A percentile compares a stretch with the other conserved stretches of the same genome.
phyloP scores from a whole-genome alignment of 1,140 invertebrate genomes.

The Stegodyphus dumicola region DNA sequence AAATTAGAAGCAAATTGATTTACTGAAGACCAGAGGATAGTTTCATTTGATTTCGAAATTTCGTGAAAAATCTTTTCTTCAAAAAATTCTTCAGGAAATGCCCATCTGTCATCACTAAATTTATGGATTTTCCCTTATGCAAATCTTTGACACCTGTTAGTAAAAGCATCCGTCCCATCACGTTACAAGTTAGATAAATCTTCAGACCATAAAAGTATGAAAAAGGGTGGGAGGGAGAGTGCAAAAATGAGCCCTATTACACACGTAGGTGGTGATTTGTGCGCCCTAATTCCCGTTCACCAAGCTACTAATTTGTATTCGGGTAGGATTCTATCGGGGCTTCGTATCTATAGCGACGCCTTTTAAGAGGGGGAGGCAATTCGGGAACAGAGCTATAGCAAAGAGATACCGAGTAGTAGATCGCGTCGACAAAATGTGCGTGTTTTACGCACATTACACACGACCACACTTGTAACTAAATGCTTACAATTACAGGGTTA shows the following conservation, averaged over 20 bases:
- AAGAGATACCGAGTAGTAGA: not conserved
- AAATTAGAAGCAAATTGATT: too few relatives aligned
- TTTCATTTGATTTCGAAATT: too few relatives aligned
- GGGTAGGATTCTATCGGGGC: slow-evolving; percentile 4
- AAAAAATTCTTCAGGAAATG: too few relatives aligned
- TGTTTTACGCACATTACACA: slow-evolving; percentile 33
- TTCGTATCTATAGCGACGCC: slow-evolving; percentile 35
- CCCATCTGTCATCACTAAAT: not conserved
- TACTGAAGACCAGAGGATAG: too few relatives aligned
- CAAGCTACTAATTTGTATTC: slow-evolving; percentile 39
- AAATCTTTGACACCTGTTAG: slow-evolving; percentile 58
- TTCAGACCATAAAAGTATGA: slow-evolving; percentile 31
- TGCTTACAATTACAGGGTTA: slow-evolving; percentile 49
- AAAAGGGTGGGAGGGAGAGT: not conserved
- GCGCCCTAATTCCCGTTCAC: slow-evolving; percentile 40
- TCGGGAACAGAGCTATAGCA: not conserved
- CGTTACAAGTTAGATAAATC: slow-evolving; percentile 47
- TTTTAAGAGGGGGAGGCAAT: not conserved
- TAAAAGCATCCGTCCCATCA: slow-evolving; percentile 33
- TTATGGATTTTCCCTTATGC: slow-evolving; percentile 11
- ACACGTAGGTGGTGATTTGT: slow-evolving; percentile 55
- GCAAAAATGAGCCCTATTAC: slow-evolving; percentile 4
- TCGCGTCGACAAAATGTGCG: slow-evolving; percentile 29
- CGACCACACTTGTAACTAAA: slow-evolving; percentile 32
- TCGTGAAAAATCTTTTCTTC: too few relatives aligned